These are phyloP conservation scores for Camponotus fellah DNA, from an alignment of 2,888 invertebrate species.

Conservation along the genomic window DNA sequence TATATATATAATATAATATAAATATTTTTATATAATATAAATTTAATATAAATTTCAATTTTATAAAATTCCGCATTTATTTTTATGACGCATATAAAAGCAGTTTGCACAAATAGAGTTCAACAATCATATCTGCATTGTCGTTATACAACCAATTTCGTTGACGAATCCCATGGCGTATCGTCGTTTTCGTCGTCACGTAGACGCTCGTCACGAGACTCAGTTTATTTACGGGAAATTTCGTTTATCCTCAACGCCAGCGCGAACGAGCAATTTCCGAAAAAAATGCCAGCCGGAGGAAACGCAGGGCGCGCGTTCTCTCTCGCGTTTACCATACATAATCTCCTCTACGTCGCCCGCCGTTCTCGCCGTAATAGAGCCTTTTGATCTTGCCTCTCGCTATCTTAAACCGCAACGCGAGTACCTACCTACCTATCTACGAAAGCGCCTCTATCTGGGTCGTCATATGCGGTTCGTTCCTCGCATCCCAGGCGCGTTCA, in stretches of 20 bases:
- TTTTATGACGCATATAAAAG: not conserved
- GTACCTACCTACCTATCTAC: not conserved
- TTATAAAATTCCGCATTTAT: not conserved
- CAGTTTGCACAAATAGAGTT: not conserved
- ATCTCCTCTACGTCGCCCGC: slow-evolving; percentile 32
- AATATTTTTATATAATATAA: not conserved
- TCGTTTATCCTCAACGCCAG: slow-evolving; percentile 43
- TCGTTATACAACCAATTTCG: not conserved
- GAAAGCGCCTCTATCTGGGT: slow-evolving; percentile 54
- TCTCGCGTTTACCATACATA: slow-evolving; percentile 29
- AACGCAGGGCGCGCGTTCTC: slow-evolving; percentile 22
- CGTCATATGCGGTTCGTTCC: slow-evolving; percentile 57
- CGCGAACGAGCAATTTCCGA: slow-evolving; percentile 43
- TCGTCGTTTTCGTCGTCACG: slow-evolving; percentile 29
- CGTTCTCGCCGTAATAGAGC: slow-evolving; percentile 41
- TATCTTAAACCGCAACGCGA: slow-evolving; percentile 45
- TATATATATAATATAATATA: too few relatives aligned
- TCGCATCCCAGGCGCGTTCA: slow-evolving; percentile 66
- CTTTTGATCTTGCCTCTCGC: slow-evolving; percentile 50
- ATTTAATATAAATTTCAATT: not conserved
- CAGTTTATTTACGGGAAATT: slow-evolving; percentile 51
- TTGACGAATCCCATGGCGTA: not conserved
- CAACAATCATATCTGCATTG: not conserved
- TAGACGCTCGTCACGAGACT: slow-evolving; percentile 19
- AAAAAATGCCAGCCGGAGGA: slow-evolving; percentile 36